A percentile compares a stretch with the other conserved stretches of the same genome.
These are phyloP conservation scores for Alosa alosa DNA, from an alignment of 2,113 vertebrate genomes.

Conservation along the genomic window DNA sequence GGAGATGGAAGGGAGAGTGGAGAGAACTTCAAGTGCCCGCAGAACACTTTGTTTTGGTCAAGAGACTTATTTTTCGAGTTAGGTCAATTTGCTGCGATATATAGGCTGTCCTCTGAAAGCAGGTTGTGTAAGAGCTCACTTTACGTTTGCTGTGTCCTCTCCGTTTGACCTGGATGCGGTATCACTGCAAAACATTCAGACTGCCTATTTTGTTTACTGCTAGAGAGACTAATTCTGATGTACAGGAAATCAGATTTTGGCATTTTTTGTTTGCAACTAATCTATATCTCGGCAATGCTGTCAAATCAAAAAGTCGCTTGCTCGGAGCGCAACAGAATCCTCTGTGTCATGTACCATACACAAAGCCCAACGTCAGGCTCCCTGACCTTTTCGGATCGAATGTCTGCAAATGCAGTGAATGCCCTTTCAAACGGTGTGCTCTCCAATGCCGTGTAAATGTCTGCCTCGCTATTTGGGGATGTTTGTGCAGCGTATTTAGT, in stretches of 20 bases:
- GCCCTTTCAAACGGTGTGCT: slow-evolving; percentile 44
- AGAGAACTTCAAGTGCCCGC: background rate
- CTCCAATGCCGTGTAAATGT: slow-evolving; percentile 42
- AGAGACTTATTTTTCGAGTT: background rate
- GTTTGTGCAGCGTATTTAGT: slow-evolving; percentile 47
- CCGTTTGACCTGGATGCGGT: background rate
- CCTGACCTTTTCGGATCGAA: slow-evolving; percentile 46
- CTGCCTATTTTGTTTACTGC: background rate
- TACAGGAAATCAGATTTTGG: background rate
- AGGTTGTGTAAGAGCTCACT: background rate
- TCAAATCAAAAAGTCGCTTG: background rate
- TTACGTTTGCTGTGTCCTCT: background rate
- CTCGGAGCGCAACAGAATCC: background rate
- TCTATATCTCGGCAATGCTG: background rate
- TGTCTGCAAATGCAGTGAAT: slow-evolving; percentile 35
- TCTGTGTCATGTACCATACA: background rate
- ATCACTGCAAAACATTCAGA: background rate
- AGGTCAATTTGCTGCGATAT: background rate
- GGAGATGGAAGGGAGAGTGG: background rate
- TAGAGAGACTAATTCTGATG: background rate
- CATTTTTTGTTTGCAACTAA: background rate
- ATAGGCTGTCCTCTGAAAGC: background rate
- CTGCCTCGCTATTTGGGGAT: slow-evolving; percentile 37
- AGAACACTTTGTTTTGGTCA: background rate
- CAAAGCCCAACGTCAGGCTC: slow-evolving; percentile 8